These are phyloP conservation scores for Anoplolepis gracilipes DNA, from an alignment of 1,140 invertebrate species.

Conservation along the genomic window DNA sequence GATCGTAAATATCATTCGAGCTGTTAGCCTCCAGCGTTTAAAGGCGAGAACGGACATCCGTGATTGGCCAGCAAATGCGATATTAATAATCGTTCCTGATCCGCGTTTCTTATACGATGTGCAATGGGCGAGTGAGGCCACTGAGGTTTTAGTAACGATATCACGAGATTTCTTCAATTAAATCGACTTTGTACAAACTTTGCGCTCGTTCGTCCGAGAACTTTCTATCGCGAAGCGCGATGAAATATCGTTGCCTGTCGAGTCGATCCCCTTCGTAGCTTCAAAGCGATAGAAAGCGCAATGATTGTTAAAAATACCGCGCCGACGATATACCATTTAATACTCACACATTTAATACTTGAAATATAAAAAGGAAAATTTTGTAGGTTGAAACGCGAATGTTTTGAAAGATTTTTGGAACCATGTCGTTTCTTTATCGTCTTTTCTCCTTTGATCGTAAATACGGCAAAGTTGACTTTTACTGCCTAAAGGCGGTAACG, in stretches of 20 bases:
- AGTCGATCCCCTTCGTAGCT: background rate
- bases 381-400: background rate
- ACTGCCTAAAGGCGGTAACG: constrained; percentile 60
- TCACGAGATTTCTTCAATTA: constrained; percentile 25
- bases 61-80: constrained; percentile 48
- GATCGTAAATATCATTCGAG: constrained; percentile 74
- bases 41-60: constrained; percentile 63
- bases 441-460: constrained; percentile 56
- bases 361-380: constrained; percentile 14
- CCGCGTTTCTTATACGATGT: constrained; percentile 29
- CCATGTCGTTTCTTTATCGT: constrained; percentile 49
- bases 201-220: constrained; percentile 5
- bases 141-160: constrained; percentile 10
- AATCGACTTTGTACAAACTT: constrained; percentile 28
- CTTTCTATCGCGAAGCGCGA: constrained; percentile 31
- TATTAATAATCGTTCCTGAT: constrained; percentile 70
- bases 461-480: constrained; percentile 56
- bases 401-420: constrained; percentile 1
- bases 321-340: background rate
- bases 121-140: constrained; percentile 48
- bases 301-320: constrained; percentile 26
- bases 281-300: constrained; percentile 60
- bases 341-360: constrained; percentile 3
- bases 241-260: background rate
- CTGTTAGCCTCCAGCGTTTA: constrained; percentile 46